Evolutionary conservation across 2,888 invertebrate species (phyloP).

Genomic region (Elysia crispata): DNA sequence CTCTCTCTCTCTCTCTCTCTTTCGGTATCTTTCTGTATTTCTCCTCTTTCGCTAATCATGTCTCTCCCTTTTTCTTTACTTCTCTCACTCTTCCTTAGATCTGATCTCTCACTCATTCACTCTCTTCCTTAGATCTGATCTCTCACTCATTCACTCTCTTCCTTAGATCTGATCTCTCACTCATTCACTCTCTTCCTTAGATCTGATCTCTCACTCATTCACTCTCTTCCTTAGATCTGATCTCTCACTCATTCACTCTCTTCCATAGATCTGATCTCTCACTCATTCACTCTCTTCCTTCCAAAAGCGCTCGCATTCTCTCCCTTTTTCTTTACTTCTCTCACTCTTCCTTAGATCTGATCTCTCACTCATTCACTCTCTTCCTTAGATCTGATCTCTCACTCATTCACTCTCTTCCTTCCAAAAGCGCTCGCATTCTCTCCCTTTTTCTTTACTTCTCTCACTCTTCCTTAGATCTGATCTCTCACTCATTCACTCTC

Average conservation of each 20-base stretch:
- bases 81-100: background rate
- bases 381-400: background rate
- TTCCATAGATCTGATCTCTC: no score
- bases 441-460: conserved; percentile 19
- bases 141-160: background rate
- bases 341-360: background rate
- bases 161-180: no score
- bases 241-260: no score
- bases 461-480: no score
- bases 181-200: no score
- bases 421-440: no score
- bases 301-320: no score
- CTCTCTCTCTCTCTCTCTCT: background rate
- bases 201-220: no score
- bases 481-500: background rate
- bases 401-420: background rate
- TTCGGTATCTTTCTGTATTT: background rate
- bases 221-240: no score
- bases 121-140: conserved; percentile 23
- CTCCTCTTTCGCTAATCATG: background rate
- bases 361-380: background rate
- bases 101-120: conserved; percentile 12
- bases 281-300: no score
- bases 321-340: background rate
- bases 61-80: background rate